A percentile compares a stretch with the other conserved stretches of the same genome.
These are phyloP conservation scores for Linyphia triangularis DNA, from an alignment of 2,888 invertebrate genomes.

Conservation along the genomic window DNA sequence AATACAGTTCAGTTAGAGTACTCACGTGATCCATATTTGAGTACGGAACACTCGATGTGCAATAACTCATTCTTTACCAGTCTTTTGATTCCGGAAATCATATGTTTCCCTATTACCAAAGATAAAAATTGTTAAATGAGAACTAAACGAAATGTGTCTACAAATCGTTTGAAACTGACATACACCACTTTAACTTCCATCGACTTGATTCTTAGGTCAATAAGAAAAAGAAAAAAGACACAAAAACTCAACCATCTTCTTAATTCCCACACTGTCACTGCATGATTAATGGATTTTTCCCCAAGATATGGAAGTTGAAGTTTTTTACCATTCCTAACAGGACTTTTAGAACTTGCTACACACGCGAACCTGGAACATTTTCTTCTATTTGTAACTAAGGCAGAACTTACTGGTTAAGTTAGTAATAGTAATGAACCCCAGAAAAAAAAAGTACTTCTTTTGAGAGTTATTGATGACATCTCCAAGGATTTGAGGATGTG, in stretches of 20 bases:
- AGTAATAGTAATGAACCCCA: constrained; percentile 13
- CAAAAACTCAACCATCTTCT: background rate
- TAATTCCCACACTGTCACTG: constrained; percentile 9
- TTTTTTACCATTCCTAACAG: background rate
- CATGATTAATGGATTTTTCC: constrained; percentile 26
- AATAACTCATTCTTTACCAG: no score
- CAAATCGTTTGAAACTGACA: no score
- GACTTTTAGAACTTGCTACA: background rate
- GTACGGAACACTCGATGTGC: no score
- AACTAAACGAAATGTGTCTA: no score
- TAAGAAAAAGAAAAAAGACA: background rate
- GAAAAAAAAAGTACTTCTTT: background rate
- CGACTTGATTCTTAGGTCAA: background rate
- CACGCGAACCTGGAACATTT: background rate
- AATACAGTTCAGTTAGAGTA: no score
- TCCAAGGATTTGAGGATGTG: constrained; percentile 26
- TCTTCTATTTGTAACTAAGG: background rate
- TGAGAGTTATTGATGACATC: constrained; percentile 33
- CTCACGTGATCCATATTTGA: no score
- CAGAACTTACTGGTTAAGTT: constrained; percentile 5
- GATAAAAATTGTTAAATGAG: no score
- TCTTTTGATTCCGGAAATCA: no score
- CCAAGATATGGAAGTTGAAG: background rate
- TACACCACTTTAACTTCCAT: no score
- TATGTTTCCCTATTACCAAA: no score